Base-by-base conservation (phyloP, 2,113 vertebrate species). In the Alexandromys fortis region DNA sequence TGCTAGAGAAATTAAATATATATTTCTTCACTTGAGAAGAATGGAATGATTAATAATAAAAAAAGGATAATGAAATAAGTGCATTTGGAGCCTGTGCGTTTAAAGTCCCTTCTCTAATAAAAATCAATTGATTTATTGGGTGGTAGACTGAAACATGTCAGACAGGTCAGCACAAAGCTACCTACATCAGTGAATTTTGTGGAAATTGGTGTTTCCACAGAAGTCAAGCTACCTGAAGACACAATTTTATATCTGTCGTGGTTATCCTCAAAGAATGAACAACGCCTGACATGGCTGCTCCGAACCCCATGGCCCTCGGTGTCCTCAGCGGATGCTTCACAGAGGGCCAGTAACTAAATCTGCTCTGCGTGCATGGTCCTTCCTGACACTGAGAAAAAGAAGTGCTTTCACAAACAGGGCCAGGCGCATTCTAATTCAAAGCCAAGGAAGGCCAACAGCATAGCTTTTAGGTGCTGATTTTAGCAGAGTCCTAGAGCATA, bases 401-500 rank as follows among this genome's bases (percentile, higher is more conserved):
- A 97, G 93, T 65, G 86, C 4, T 93, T 79, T 75, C 1, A 14
- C 68, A 95, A 86, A 55, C 35, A 85, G 82, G 88, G n/a, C 70
- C 91, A 77, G 90, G 72, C 4, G 76, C 45, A 47, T 91, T 94
- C 97, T 75, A 96, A 17, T 95, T 61, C 26, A 95, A 95, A 4
- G 91, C 0, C 42, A 63, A 52, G 89, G 83, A 93, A 95, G 28
- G 86, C 49, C 12, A 38, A 16, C 38, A 13, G 33, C 92, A 22
- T 52, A 42, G 81, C 67, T 95, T 96, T 91, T 86, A 89, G 61
- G 17, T 72, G 3, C 45, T 78, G 1, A 4, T 58, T 2, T 42
- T 4, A 92, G 42, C 89, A 87, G 26, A 33, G 33, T 92, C 86
- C 70, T 55, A 6, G 7, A 92, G 49, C 35, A 61, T 73, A 68